Evolutionary conservation across 53 echinoderm and acorn worm species (phyloP).

Genomic region (Temnopleurus reevesii): DNA sequence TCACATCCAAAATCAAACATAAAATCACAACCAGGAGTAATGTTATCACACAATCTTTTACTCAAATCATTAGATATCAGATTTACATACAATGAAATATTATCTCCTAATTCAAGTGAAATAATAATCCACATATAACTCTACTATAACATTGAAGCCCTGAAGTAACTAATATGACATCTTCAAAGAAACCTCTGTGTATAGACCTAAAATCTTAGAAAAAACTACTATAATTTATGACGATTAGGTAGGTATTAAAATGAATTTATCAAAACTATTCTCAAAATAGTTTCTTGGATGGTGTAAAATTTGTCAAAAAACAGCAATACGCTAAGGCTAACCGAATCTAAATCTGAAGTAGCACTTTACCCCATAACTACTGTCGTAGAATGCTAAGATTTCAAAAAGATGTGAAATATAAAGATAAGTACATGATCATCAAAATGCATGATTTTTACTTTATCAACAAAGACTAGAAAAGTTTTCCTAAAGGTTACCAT

Average conservation of each 20-base stretch:
- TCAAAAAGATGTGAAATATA: not conserved
- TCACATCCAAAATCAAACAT: not conserved
- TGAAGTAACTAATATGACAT: too few species aligned
- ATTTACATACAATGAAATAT: conserved; percentile 58
- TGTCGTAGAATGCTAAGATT: too few species aligned
- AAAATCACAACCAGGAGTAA: not conserved
- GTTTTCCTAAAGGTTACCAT: too few species aligned
- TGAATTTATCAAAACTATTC: too few species aligned
- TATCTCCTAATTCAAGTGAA: not conserved
- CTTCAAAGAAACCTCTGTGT: too few species aligned
- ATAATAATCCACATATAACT: not conserved
- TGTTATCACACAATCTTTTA: conserved; percentile 59
- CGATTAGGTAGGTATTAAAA: too few species aligned
- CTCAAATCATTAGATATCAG: conserved; percentile 57
- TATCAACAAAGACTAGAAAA: not conserved
- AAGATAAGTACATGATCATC: not conserved
- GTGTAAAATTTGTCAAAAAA: not conserved
- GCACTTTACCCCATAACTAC: not conserved
- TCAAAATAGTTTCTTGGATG: too few species aligned
- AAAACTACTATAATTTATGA: too few species aligned
- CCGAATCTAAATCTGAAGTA: not conserved
- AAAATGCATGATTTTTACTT: not conserved
- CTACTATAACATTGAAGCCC: conserved; percentile 2
- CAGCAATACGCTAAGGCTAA: not conserved
- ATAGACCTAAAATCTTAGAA: too few species aligned